Percentiles rank a stretch among this genome's conserved stretches.
These are phyloP conservation scores for Emydoidea blandingii DNA, from an alignment of 2,797 vertebrate genomes.

Conservation along the genomic window DNA sequence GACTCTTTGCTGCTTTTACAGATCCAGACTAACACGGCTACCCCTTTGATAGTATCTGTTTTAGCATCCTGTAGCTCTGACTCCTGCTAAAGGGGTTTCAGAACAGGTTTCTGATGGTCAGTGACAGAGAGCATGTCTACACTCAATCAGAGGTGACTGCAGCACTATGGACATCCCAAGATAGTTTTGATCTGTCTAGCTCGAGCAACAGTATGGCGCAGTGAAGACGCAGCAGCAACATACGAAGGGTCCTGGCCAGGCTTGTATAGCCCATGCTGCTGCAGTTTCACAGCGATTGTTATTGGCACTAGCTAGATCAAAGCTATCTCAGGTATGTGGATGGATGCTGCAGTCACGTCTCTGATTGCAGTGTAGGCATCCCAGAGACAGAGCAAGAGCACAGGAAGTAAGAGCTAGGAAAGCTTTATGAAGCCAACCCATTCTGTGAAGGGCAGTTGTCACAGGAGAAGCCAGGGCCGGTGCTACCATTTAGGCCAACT, in stretches of 20 bases:
- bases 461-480: neutral
- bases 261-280: neutral
- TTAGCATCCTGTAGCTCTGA: neutral
- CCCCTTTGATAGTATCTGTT: neutral
- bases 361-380: neutral
- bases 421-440: neutral
- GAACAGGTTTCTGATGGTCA: neutral
- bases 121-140: neutral
- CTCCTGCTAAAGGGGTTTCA: neutral
- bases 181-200: neutral
- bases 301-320: neutral
- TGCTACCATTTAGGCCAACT: too few relatives aligned
- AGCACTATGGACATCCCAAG: neutral
- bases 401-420: neutral
- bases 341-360: neutral
- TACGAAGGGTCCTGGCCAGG: neutral
- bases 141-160: neutral
- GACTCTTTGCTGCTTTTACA: too few relatives aligned
- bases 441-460: conserved; percentile 17
- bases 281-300: neutral
- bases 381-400: neutral
- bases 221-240: neutral
- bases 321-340: neutral
- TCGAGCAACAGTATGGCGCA: neutral
- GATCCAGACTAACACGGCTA: too few relatives aligned